Percentiles rank a stretch among this genome's conserved stretches.
These are phyloP conservation scores for Chionoecetes opilio DNA, from an alignment of 1,140 invertebrate species.

Conservation along the genomic window DNA sequence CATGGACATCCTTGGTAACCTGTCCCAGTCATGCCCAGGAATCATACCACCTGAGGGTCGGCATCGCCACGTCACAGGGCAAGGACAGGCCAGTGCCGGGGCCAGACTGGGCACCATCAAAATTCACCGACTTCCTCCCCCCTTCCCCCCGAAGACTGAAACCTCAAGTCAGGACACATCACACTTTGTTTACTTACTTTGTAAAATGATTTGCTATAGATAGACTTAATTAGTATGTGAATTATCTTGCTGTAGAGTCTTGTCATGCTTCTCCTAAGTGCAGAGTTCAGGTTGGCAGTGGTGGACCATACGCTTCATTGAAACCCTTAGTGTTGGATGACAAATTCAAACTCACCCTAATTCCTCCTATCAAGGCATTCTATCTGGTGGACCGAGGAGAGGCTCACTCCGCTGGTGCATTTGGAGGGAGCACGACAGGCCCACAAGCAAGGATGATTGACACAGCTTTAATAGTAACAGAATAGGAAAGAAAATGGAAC, in stretches of 20 bases:
- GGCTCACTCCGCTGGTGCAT: slow-evolving; percentile 71
- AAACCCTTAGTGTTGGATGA: slow-evolving; percentile 73
- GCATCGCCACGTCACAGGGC: slow-evolving; percentile 50
- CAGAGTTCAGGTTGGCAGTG: slow-evolving; percentile 74
- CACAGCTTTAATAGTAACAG: slow-evolving; percentile 79
- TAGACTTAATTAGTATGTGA: slow-evolving; percentile 78
- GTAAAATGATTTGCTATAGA: slow-evolving; percentile 79
- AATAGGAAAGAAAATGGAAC: slow-evolving; percentile 71
- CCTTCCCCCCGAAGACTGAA: slow-evolving; percentile 69
- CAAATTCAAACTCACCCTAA: slow-evolving; percentile 73
- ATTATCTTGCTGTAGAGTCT: slow-evolving; percentile 76
- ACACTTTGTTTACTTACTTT: slow-evolving; percentile 78
- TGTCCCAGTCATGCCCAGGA: not conserved
- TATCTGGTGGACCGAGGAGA: slow-evolving; percentile 75
- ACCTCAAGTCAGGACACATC: slow-evolving; percentile 79
- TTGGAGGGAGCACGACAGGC: slow-evolving; percentile 76
- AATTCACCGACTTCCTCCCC: slow-evolving; percentile 71
- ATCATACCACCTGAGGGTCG: not conserved
- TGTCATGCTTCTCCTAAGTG: slow-evolving; percentile 78
- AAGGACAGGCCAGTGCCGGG: slow-evolving; percentile 54
- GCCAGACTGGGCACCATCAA: slow-evolving; percentile 69
- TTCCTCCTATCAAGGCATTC: slow-evolving; percentile 65
- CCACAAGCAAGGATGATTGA: slow-evolving; percentile 73
- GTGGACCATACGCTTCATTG: slow-evolving; percentile 79
- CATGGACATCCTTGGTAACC: not conserved